Evolutionary conservation across 2,113 vertebrate genomes (phyloP), one percentile per base, ranked within the genome.

Genomic region (Calonectris borealis): DNA sequence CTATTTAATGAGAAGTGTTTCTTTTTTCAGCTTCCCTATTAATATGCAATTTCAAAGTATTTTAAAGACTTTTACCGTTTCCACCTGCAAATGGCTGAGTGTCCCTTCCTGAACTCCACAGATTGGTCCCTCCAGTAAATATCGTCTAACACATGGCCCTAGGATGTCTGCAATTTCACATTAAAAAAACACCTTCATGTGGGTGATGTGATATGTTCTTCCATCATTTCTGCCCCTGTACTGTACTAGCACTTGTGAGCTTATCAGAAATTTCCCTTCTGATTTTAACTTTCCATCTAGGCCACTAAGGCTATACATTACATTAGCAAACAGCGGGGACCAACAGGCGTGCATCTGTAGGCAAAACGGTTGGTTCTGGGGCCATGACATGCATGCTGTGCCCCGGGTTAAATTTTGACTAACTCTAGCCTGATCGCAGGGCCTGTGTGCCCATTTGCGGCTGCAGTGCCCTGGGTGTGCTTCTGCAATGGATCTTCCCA

Each of bases 271-370:
- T 66, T 70, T 32, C 19, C 27, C 13, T 46, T 84, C 29, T 64
- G 42, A 75, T 76, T 69, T 76, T 48, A 60, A 44, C 34, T 54
- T 58, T 24, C 29, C 34, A 52, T 52, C 44, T 19, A 51, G 34
- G 62, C 42, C 7, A 7, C 31, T 36, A 52, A 25, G n/a, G 61
- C 19, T 49, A 8, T 10, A n/a, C n/a, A n/a, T n/a, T 27, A 15
- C 11, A 9, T 36, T 17, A 77, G 24, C 49, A 44, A 85, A 68
- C 31, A 32, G 61, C 4, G 3, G 48, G 54, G 24, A 44, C 54
- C 0, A 3, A 34, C 38, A 48, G n/a, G 29, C 1, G 0, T 12
- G 20, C 1, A 1, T 36, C 60, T 61, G 51, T 6, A 44, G 24
- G 71, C 24, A 38, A 36, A 77, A 9, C 15, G 26, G 34, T 16